Base-by-base conservation (phyloP, 2,113 vertebrate genomes). In the Tragelaphus imberbis region DNA sequence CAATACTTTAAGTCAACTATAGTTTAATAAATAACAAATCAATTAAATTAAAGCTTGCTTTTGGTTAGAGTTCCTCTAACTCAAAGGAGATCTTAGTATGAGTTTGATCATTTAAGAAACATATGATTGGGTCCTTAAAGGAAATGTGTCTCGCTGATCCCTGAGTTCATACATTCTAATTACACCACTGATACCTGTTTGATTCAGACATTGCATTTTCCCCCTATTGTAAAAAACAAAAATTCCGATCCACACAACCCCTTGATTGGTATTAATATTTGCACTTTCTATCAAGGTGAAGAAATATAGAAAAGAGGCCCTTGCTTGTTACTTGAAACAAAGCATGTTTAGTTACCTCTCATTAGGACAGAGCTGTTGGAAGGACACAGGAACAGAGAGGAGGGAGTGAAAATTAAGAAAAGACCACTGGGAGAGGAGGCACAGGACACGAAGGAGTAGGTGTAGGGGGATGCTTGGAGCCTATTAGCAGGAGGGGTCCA, bases 401-500 rank as follows among this genome's bases (percentile, higher is more conserved):
- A 27, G 28, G 12, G 33, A 58, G 3, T 53, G 68, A 47, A 55
- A n/a, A 68, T 14, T 12, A 7, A 36, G 21, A 44, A 77, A 77
- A 77, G 40, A 6, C 4, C 7, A 0, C 0, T 0, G 33, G 33
- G 33, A 33, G 23, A 27, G 61, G 30, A 7, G 3, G 28, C 16
- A 10, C 10, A 3, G 61, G 4, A 3, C 33, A 2, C 0, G 44
- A 36, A 23, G 49, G 44, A 14, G 19, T 10, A 21, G 36, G 14
- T 23, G 25, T 6, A 27, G 40, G 7, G 25, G 12, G 40, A 6
- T 30, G 65, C 3, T 13, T 0, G 23, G 21, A 55, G 51, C 10
- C 1, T 14, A 7, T 44, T 5, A 65, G 68, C 28, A 68, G 4
- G 16, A 30, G 16, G 23, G 23, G 59, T 33, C 9, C 49, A 44